Percentiles rank a stretch among this genome's conserved stretches.
Conservation (phyloP, 2,888 invertebrate genomes). For the Laothoe populi region DNA sequence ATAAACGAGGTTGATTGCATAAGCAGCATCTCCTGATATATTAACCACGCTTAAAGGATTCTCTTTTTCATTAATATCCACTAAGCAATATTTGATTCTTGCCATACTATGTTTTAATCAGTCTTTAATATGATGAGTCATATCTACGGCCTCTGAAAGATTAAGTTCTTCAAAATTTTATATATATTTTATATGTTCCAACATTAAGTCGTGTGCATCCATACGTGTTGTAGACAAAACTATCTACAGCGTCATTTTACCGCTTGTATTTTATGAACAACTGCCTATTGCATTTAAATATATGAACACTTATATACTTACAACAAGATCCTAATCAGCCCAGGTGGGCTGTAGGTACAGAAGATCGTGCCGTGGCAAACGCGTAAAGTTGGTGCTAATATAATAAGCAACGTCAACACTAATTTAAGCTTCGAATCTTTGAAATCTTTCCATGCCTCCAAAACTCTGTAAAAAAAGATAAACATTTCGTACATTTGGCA, state of each 20-base stretch:
- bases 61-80: not conserved
- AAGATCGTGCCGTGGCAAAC: not conserved
- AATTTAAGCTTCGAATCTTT: not conserved
- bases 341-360: too few relatives aligned
- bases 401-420: not conserved
- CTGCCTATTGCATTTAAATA: too few relatives aligned
- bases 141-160: not conserved
- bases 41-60: not conserved
- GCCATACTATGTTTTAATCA: not conserved
- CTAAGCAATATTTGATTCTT: conserved; percentile 1
- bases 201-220: too few relatives aligned
- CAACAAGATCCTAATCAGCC: too few relatives aligned
- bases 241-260: too few relatives aligned
- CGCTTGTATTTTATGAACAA: too few relatives aligned
- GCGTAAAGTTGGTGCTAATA: not conserved
- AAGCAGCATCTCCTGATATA: not conserved
- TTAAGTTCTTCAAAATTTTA: not conserved
- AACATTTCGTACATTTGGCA: conserved; percentile 1
- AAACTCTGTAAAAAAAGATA: not conserved
- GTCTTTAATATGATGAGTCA: not conserved
- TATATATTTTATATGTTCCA: not conserved
- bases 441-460: not conserved
- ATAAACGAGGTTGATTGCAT: not conserved
- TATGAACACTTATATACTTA: too few relatives aligned
- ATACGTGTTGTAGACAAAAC: too few relatives aligned